Evolutionary conservation across 2,888 invertebrate species (phyloP).

Genomic region (Salpingus planirostris): DNA sequence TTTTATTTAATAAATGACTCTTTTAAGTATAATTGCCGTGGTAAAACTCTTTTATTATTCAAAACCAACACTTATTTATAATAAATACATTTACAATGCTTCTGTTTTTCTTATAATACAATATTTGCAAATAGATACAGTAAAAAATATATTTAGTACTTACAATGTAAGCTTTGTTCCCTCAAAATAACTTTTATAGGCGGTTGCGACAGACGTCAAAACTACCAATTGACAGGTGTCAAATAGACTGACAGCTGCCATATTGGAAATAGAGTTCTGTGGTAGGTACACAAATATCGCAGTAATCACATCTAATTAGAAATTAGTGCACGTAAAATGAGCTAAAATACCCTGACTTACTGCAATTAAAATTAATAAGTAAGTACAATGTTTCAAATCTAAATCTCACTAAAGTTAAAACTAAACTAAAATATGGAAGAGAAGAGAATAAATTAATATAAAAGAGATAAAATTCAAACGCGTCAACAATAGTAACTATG

Average conservation of each 20-base stretch:
- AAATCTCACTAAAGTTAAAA: no score
- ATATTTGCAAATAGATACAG: constrained; percentile 22
- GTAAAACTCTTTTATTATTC: constrained; percentile 13
- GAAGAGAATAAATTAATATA: no score
- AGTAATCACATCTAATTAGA: constrained; percentile 7
- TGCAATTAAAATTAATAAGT: no score
- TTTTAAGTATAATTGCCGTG: no score
- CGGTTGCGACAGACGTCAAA: no score
- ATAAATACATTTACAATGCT: constrained; percentile 18
- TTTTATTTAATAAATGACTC: constrained; percentile 2
- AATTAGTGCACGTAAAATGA: constrained; percentile 7
- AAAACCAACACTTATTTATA: constrained; percentile 24
- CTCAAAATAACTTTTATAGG: constrained; percentile 18
- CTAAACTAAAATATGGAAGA: no score
- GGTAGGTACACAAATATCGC: constrained; percentile 10
- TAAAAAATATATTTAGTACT: constrained; percentile 23
- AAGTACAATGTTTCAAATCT: no score
- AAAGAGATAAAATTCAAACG: no score
- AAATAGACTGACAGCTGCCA: neutral
- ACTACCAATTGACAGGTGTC: constrained; percentile 1
- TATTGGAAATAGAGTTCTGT: no score
- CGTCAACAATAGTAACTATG: no score
- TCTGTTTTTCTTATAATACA: constrained; percentile 17
- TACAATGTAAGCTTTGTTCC: constrained; percentile 20
- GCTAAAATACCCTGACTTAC: constrained; percentile 16